Evolutionary conservation across 2,888 invertebrate genomes (phyloP).

Genomic region (Boloria selene): DNA sequence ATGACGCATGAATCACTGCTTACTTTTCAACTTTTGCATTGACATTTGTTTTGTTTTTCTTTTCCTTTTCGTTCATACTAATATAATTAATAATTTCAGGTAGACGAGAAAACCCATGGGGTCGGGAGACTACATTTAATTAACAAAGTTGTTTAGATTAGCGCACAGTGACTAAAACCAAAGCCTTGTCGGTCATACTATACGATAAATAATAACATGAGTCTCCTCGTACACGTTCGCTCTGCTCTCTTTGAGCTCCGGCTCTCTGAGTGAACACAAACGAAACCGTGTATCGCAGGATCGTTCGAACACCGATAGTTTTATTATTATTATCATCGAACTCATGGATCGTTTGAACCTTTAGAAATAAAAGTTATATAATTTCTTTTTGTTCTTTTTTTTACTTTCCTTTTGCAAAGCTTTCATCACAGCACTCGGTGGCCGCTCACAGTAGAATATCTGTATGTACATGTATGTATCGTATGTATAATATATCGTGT

Average conservation of each 20-base stretch:
- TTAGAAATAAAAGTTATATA: constrained; percentile 70
- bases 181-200: constrained; percentile 42
- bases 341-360: constrained; percentile 35
- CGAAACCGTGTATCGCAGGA: constrained; percentile 29
- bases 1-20: constrained; percentile 70
- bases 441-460: constrained; percentile 76
- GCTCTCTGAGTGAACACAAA: constrained; percentile 30
- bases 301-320: constrained; percentile 21
- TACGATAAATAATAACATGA: constrained; percentile 24
- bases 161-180: constrained; percentile 62
- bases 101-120: constrained; percentile 77
- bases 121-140: constrained; percentile 78
- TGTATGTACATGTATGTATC: constrained; percentile 52
- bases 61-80: constrained; percentile 78
- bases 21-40: constrained; percentile 59
- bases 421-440: constrained; percentile 81
- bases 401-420: constrained; percentile 74
- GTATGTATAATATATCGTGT: constrained; percentile 18
- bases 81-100: constrained; percentile 82
- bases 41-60: constrained; percentile 57
- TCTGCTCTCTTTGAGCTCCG: too few species aligned
- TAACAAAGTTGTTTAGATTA: constrained; percentile 64
- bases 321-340: constrained; percentile 33
- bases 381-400: constrained; percentile 70
- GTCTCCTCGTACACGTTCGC: constrained; percentile 40